Conservation (phyloP, 2,888 invertebrate genomes). For the Phaonia tiefii region DNA sequence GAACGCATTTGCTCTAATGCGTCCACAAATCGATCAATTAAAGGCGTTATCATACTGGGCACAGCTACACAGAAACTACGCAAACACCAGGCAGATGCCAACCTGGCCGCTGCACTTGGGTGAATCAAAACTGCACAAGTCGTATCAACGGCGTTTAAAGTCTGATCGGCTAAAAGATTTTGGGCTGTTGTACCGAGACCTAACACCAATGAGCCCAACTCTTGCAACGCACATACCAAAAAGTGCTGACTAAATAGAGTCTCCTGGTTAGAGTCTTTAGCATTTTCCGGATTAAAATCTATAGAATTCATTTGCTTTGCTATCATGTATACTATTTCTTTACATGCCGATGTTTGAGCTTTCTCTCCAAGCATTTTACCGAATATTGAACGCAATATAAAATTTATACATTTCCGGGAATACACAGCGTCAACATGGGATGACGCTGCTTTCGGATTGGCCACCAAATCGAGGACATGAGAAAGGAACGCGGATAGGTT, state of each 20-base stretch:
- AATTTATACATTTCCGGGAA: conserved; percentile 97
- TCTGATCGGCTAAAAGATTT: conserved; percentile 93
- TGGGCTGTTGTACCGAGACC: conserved; percentile 97
- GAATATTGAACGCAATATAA: conserved; percentile 93
- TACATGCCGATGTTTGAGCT: conserved; percentile 96
- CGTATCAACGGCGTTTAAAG: conserved; percentile 86
- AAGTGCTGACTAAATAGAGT: conserved; percentile 94
- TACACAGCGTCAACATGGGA: conserved; percentile 99
- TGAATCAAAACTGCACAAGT: conserved; percentile 90
- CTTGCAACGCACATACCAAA: conserved; percentile 94
- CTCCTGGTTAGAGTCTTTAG: conserved; percentile 94
- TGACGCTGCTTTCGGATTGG: conserved; percentile 96
- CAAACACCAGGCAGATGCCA: conserved; percentile 97
- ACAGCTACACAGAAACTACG: conserved; percentile 94
- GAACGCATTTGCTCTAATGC: conserved; percentile 94
- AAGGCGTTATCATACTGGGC: conserved; percentile 95
- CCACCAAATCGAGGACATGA: conserved; percentile 95
- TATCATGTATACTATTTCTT: conserved; percentile 95
- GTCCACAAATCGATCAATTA: conserved; percentile 94
- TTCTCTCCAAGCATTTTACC: conserved; percentile 98
- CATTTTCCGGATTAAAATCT: conserved; percentile 95
- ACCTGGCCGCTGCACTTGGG: conserved; percentile 94
- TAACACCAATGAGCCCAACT: conserved; percentile 93
- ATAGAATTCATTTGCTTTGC: conserved; percentile 97
- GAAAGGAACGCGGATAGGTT: conserved; percentile 92